Base-by-base conservation (phyloP, 1,140 invertebrate species). In the Muscidifurax raptorellus region DNA sequence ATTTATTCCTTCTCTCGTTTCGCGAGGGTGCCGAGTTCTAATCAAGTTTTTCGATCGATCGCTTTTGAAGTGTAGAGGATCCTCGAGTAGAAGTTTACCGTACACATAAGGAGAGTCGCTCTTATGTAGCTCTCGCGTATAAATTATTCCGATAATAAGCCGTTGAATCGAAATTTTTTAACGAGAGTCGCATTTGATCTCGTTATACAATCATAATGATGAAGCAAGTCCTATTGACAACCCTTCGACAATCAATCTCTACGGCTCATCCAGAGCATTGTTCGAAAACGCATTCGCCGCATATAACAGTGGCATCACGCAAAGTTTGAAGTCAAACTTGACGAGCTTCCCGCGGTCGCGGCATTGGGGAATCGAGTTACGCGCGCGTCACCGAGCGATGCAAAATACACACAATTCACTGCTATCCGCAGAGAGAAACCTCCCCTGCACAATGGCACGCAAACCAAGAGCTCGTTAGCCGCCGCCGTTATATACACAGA, bases 391-490 rank as follows among this genome's bases (percentile, higher is more conserved):
- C 66, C 25, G 25, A 27, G 47, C 67, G 28, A 36, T n/a, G 28
- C 81, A 77, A 44, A 47, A 71, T 72, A 75, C 72, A 66, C 22
- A 18, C 22, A 40, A 40, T 40, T 22, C 22, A 59, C 22, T 6
- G 6, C 6, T n/a, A 59, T 59, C 6, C 1, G 15, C 52, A n/a
- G 6, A 59, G 52, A 25, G 32, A 52, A n/a, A n/a, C n/a, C n/a
- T n/a, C n/a, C 0, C 52, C 10, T 52, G 12, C 3, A n/a, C 30
- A 25, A 75, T 36, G 64, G 12, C 78, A 18, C n/a, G n/a, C 88
- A 88, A n/a, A 7, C 10, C 66, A 69, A 88, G 86, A 89, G 90
- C 90, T 91, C 89, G 90, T 91, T 91, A 91, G 87, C n/a, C 86
- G 87, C 25, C 77, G 27, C 76, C 44, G 52, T 59, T 59, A 7